Conservation (phyloP, 1,140 invertebrate species). For the Pseudoatta argentina region DNA sequence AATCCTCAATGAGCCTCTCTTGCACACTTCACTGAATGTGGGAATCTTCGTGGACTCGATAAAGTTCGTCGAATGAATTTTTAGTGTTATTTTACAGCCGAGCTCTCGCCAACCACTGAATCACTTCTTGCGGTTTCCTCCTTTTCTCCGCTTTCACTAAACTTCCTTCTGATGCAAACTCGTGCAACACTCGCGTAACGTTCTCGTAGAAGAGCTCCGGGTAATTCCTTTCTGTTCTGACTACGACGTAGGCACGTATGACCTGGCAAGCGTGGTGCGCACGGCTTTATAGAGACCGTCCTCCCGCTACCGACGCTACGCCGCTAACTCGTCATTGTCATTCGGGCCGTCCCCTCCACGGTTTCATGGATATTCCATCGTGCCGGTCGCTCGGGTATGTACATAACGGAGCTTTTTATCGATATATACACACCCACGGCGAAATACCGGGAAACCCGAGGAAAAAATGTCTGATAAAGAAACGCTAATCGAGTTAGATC, state of each 20-base stretch:
- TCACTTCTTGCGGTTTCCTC: constrained; percentile 1
- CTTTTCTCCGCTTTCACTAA: neutral
- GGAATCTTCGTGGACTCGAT: constrained; percentile 52
- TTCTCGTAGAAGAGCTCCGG: neutral
- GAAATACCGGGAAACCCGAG: constrained; percentile 63
- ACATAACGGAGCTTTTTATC: constrained; percentile 57
- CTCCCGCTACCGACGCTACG: constrained; percentile 13
- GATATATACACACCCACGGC: constrained; percentile 2
- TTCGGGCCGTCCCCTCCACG: neutral
- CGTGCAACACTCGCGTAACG: constrained; percentile 52
- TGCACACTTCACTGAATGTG: constrained; percentile 78
- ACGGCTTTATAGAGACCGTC: constrained; percentile 54
- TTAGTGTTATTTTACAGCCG: neutral
- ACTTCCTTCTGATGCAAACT: constrained; percentile 18
- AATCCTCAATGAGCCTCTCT: constrained; percentile 37
- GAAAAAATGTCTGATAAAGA: neutral
- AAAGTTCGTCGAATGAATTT: constrained; percentile 32
- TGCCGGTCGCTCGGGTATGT: neutral
- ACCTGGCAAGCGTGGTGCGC: constrained; percentile 9
- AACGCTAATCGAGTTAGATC: constrained; percentile 8
- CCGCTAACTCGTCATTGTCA: neutral
- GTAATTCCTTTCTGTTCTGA: neutral
- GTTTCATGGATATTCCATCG: constrained; percentile 45
- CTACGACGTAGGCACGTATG: constrained; percentile 31
- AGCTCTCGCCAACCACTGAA: constrained; percentile 15